Evolutionary conservation across 1,140 invertebrate species (phyloP), one percentile per base, ranked within the genome.

Genomic region (Eueides isabella): DNA sequence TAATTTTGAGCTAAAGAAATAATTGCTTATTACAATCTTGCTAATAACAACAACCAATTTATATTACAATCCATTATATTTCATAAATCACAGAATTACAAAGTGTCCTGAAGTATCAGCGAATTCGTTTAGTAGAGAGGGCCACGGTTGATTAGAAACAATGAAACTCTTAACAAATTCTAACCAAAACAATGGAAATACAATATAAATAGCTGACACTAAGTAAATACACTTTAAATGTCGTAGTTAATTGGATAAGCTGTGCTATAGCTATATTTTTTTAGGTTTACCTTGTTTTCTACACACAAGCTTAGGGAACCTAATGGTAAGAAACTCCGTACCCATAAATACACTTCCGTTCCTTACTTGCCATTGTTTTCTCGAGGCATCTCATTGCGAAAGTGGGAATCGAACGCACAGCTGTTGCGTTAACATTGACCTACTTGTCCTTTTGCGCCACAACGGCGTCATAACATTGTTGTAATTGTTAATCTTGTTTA

Each of bases 181-280:
- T 16, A 35, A 61, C 29, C 48, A 69, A 69, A 69, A 69, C 48
- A 69, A 69, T 69, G 67, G 19, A 68, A 68, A 68, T 31, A 61
- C 48, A 61, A 69, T 61, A 69, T 69, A 69, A 69, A 61, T 69
- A 61, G 67, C 67, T 69, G 67, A 69, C 67, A 69, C 67, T 61
- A 61, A 61, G 67, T 69, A 69, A 69, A 69, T 69, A 35, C 26
- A 55, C 19, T 55, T 19, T 26, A 55, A 26, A 5, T 11, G 7
- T 55, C 9, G 2, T 12, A 4, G n/a, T 26, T 23, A 26, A 55
- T 26, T 55, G 11, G 23, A 55, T 9, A 26, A 55, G 11, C 23
- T 55, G 9, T 26, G 23, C 23, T 55, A 55, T 55, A 55, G 48
- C 3, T 23, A 55, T 55, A 1, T 14, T 3, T n/a, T 14, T 14